Evolutionary conservation across 2,888 invertebrate species (phyloP).

Genomic region (Synergus umbraculus): DNA sequence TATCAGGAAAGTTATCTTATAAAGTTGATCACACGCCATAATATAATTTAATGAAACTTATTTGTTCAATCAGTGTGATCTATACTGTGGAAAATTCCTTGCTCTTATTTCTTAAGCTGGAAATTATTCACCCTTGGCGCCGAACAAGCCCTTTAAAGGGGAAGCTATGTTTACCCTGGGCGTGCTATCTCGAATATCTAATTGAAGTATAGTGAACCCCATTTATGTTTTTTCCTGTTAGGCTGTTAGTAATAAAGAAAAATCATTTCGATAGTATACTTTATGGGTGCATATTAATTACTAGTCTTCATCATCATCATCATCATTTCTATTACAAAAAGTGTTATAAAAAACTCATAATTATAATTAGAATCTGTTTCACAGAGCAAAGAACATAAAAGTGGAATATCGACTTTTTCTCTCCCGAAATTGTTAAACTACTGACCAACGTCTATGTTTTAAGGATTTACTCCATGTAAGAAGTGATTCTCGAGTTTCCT

Average conservation of each 20-base stretch:
- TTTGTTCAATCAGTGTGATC: slow-evolving; percentile 30
- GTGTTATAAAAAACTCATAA: background rate
- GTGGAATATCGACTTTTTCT: too few relatives aligned
- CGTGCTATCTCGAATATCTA: slow-evolving; percentile 23
- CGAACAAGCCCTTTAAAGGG: slow-evolving; percentile 31
- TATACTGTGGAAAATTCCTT: slow-evolving; percentile 30
- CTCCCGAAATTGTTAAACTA: too few relatives aligned
- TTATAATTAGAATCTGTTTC: background rate
- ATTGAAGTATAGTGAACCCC: slow-evolving; percentile 18
- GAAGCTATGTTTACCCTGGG: slow-evolving; percentile 27
- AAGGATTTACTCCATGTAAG: background rate
- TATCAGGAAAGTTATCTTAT: background rate
- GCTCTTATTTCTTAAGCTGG: slow-evolving; percentile 38
- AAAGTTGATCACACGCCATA: slow-evolving; percentile 11
- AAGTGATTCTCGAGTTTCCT: slow-evolving; percentile 11
- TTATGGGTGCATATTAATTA: slow-evolving; percentile 27
- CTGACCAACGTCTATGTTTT: background rate
- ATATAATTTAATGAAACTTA: slow-evolving; percentile 12
- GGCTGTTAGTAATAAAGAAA: slow-evolving; percentile 47
- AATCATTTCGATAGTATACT: slow-evolving; percentile 5
- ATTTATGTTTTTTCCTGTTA: slow-evolving; percentile 36
- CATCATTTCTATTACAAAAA: background rate
- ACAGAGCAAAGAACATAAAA: too few relatives aligned
- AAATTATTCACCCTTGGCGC: slow-evolving; percentile 34
- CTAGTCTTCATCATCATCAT: background rate